Percentiles rank a stretch among this genome's conserved stretches.
These are phyloP conservation scores for Trichomycterus rosablanca DNA, from an alignment of 2,113 vertebrate genomes.

Conservation along the genomic window DNA sequence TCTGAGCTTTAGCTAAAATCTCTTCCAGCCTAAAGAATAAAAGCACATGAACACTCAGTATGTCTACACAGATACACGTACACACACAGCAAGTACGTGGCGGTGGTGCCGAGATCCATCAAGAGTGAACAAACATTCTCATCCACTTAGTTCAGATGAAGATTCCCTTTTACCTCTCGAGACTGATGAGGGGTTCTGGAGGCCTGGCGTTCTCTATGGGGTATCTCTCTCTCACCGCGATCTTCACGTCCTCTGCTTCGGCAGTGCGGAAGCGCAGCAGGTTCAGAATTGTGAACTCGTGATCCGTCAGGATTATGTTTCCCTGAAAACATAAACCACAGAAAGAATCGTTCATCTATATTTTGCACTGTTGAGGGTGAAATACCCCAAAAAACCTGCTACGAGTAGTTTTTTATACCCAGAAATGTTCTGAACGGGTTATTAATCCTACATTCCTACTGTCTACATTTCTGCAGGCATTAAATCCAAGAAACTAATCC, in stretches of 20 bases:
- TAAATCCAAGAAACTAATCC: too few species aligned
- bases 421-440: too few species aligned
- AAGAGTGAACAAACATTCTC: too few species aligned
- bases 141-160: neutral
- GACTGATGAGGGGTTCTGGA: conserved; percentile 70
- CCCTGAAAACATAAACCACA: conserved; percentile 68
- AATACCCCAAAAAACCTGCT: too few species aligned
- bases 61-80: too few species aligned
- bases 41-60: conserved; percentile 4
- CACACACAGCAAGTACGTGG: too few species aligned
- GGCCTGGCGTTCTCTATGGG: conserved; percentile 79
- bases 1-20: conserved; percentile 71
- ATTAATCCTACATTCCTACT: too few species aligned
- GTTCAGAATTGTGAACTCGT: conserved; percentile 88
- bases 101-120: too few species aligned
- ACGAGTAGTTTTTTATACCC: too few species aligned
- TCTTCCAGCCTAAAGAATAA: conserved; percentile 75
- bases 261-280: conserved; percentile 88
- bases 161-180: conserved; percentile 70
- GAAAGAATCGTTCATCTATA: too few species aligned
- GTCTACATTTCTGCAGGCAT: too few species aligned
- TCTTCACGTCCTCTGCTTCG: conserved; percentile 85
- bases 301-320: conserved; percentile 88
- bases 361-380: too few species aligned
- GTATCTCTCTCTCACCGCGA: conserved; percentile 89